Base-by-base conservation (phyloP, 2,888 invertebrate genomes). In the Linyphia triangularis region DNA sequence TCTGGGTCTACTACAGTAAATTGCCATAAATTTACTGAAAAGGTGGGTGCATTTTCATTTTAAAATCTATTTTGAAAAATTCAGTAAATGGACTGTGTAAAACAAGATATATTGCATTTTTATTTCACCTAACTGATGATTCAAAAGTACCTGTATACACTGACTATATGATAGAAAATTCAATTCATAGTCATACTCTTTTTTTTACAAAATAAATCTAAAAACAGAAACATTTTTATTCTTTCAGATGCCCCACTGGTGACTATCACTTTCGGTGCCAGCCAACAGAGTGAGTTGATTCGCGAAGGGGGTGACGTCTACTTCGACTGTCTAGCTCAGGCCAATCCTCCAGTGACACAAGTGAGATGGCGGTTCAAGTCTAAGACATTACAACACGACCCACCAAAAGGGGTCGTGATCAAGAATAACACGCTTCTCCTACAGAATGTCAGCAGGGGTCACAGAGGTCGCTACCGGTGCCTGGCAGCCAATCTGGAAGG, bases 241-340 rank as follows among this genome's bases (percentile, higher is more conserved):
- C 22, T 79, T 85, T 7, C 43, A 97, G 97, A 97, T 94, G 96
- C 97, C 22, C 97, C 97, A 73, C 95, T 96, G 92, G 96, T 97
- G 90, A 95, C 95, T 83, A 93, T 97, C 91, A 94, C 95, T 89
- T 94, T 97, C 91, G 97, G 97, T 92, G 96, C 96, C 92, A 97
- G 97, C 85, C 94, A 97, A 91, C 96, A 96, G 92, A 95, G 96
- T 83, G 95, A 96, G 91, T 96, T 96, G 94, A 97, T 97, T 94
- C 97, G 97, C 93, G 97, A 97, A 93, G 97, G 97, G 75, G 97
- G 97, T 92, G 97, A 97, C 93, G 96, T 97, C 88, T 97, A 97
- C 94, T 97, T 97, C 93, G 97, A 97, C 94, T 97, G 97, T 93
- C 96, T 96, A 94, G 96, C 97, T 92, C 95, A 96, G 92, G 96